phyloP scores from a whole-genome alignment of 2,888 invertebrate species.

The Caradrina clavipalpis region DNA sequence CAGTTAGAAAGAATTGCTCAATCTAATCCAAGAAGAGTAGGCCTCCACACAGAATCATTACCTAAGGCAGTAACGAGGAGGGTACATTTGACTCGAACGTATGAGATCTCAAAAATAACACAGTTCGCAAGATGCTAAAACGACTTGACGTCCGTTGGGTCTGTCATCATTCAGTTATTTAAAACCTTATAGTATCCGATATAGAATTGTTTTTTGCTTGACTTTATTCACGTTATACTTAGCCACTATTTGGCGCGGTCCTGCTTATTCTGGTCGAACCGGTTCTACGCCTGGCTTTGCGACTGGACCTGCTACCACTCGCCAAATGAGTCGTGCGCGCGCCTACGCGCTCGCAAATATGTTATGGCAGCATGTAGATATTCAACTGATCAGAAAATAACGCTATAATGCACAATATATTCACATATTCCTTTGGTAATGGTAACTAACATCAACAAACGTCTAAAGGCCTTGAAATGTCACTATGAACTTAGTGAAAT shows the following conservation, averaged over 20 bases:
- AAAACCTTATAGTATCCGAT: slow-evolving; percentile 69
- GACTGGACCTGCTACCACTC: slow-evolving; percentile 87
- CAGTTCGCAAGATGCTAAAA: slow-evolving; percentile 71
- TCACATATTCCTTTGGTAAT: slow-evolving; percentile 2
- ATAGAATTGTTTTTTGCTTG: slow-evolving; percentile 75
- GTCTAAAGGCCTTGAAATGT: slow-evolving; percentile 54
- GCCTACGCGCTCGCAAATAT: slow-evolving; percentile 80
- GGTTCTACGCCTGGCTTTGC: slow-evolving; percentile 84
- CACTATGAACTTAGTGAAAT: slow-evolving; percentile 46
- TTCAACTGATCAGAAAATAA: slow-evolving; percentile 55
- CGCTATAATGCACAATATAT: neutral
- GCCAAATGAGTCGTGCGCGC: slow-evolving; percentile 84
- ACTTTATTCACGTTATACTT: slow-evolving; percentile 66
- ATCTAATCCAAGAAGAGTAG: neutral
- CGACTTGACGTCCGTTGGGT: slow-evolving; percentile 67
- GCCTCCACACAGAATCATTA: neutral
- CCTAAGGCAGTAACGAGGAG: slow-evolving; percentile 9
- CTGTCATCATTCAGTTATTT: slow-evolving; percentile 56
- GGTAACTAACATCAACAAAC: slow-evolving; percentile 25
- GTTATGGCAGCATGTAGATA: slow-evolving; percentile 66
- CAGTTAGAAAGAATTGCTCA: neutral
- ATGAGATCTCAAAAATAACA: slow-evolving; percentile 79
- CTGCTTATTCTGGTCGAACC: slow-evolving; percentile 88
- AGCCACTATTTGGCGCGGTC: slow-evolving; percentile 83
- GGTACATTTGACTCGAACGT: slow-evolving; percentile 42